phyloP scores from a whole-genome alignment of 2,797 vertebrate genomes.

The Spondyliosoma cantharus region DNA sequence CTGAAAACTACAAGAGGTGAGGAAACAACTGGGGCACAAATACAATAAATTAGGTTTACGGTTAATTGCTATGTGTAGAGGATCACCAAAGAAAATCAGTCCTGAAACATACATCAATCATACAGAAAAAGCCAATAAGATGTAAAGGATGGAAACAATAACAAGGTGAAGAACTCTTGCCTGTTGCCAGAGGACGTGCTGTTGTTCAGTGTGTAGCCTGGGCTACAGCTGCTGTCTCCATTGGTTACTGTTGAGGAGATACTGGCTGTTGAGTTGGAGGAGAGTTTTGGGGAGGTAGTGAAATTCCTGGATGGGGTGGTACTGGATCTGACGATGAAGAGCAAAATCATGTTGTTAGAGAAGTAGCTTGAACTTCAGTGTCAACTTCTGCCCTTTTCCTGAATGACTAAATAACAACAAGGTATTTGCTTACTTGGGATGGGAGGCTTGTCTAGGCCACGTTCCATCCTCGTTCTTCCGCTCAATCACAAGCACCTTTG shows the following conservation, averaged over 20 bases:
- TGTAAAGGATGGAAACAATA: not conserved
- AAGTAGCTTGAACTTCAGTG: not conserved
- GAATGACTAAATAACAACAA: conserved; percentile 8
- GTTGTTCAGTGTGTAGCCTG: conserved; percentile 90
- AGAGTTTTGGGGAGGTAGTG: conserved; percentile 94
- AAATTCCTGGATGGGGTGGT: conserved; percentile 93
- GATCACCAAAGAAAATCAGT: not conserved
- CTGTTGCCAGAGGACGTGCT: conserved; percentile 89
- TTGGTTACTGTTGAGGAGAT: conserved; percentile 93
- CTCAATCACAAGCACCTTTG: conserved; percentile 95
- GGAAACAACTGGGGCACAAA: not conserved
- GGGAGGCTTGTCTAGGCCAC: conserved; percentile 93
- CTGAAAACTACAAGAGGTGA: not conserved
- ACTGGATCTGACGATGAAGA: conserved; percentile 88
- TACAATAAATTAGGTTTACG: not conserved
- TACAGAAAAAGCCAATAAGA: not conserved
- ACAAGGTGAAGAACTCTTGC: conserved; percentile 52
- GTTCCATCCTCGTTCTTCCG: conserved; percentile 96
- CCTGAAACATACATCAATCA: not conserved
- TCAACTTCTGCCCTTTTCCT: not conserved
- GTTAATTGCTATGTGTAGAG: not conserved
- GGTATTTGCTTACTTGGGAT: conserved; percentile 87
- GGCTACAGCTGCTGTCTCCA: conserved; percentile 92
- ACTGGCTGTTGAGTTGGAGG: conserved; percentile 91
- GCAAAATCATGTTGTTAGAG: conserved; percentile 45